These are phyloP conservation scores for Dicentrarchus labrax DNA, from an alignment of 2,113 vertebrate genomes.

Conservation along the genomic window DNA sequence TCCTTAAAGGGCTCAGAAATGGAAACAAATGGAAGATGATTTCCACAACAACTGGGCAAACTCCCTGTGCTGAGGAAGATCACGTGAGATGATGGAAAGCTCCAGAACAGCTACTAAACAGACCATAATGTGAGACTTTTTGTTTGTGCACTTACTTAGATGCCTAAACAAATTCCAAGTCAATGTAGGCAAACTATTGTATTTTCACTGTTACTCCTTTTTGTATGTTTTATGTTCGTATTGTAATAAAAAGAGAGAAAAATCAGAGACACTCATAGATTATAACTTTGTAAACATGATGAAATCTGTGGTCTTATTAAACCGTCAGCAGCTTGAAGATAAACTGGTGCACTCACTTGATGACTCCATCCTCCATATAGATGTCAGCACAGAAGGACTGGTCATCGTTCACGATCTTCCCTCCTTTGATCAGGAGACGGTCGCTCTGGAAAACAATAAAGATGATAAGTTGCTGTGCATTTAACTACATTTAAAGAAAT, in stretches of 20 bases:
- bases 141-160: neutral
- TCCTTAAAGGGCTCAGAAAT: neutral
- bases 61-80: neutral
- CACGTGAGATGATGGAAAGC: neutral
- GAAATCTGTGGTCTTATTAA: constrained; percentile 7
- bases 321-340: neutral
- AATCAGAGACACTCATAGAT: neutral
- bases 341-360: constrained; percentile 90
- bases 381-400: constrained; percentile 98
- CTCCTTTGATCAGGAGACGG: constrained; percentile 97
- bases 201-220: neutral
- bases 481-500: neutral
- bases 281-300: neutral
- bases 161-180: neutral
- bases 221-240: neutral
- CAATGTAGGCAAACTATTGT: neutral
- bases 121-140: neutral
- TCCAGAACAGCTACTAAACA: neutral
- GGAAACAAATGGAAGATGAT: neutral
- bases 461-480: constrained; percentile 3
- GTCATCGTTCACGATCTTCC: constrained; percentile 99
- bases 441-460: constrained; percentile 88
- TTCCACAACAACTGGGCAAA: neutral
- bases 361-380: constrained; percentile 98
- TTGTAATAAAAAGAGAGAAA: neutral